These are phyloP conservation scores for Esperia sulphurella DNA, from an alignment of 2,888 invertebrate species.

Conservation along the genomic window DNA sequence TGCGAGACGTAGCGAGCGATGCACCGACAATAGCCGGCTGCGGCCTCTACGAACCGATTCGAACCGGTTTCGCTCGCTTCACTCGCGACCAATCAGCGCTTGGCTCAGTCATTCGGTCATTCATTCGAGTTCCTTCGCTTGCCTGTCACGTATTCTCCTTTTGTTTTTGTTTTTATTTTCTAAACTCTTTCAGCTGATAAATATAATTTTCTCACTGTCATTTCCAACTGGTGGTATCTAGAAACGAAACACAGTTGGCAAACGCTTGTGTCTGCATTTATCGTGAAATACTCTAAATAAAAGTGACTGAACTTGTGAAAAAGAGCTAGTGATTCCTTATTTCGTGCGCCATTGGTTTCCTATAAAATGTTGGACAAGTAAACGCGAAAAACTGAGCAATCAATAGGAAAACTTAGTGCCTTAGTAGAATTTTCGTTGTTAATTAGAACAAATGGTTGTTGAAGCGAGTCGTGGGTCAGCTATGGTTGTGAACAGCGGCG, in stretches of 20 bases:
- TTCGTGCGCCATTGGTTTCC: slow-evolving; percentile 6
- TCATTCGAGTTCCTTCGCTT: slow-evolving; percentile 44
- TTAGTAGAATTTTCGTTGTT: not conserved
- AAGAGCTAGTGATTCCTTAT: not conserved
- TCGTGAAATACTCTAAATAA: not conserved
- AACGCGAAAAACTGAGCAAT: slow-evolving; percentile 20
- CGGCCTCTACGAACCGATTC: slow-evolving; percentile 64
- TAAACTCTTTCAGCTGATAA: slow-evolving; percentile 41
- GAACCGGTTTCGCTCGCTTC: slow-evolving; percentile 65
- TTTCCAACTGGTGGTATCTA: not conserved
- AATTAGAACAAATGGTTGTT: slow-evolving; percentile 62
- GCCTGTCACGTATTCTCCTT: slow-evolving; percentile 40
- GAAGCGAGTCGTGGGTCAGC: slow-evolving; percentile 54
- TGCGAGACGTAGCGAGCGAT: slow-evolving; percentile 35
- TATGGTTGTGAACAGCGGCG: slow-evolving; percentile 63
- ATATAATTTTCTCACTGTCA: slow-evolving; percentile 12
- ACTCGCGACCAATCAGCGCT: slow-evolving; percentile 66
- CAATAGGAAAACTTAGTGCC: not conserved
- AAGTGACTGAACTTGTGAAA: not conserved
- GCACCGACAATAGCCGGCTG: slow-evolving; percentile 67
- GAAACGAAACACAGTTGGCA: not conserved
- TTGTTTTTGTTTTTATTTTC: slow-evolving; percentile 30
- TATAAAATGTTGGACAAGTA: slow-evolving; percentile 75
- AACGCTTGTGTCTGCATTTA: slow-evolving; percentile 1
- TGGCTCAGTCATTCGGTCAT: slow-evolving; percentile 39